Percentiles rank a stretch among this genome's conserved stretches.
phyloP scores from a whole-genome alignment of 2,113 vertebrate species.

The Xiphophorus couchianus region DNA sequence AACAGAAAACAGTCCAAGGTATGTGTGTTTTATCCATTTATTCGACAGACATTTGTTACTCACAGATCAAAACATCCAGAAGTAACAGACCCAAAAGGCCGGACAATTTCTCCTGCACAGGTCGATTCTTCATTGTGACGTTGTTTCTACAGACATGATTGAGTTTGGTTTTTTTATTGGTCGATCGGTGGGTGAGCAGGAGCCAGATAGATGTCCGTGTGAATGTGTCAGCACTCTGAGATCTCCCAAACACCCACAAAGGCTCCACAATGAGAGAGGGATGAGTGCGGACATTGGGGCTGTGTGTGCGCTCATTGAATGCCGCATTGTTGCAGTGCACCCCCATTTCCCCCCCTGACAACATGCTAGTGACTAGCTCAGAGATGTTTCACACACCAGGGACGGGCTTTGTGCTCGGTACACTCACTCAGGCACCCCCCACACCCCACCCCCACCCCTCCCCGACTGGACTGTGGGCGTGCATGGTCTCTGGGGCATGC shows the following conservation, averaged over 20 bases:
- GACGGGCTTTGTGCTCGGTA: conserved; percentile 53
- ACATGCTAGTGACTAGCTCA: conserved; percentile 68
- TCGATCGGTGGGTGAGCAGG: conserved; percentile 68
- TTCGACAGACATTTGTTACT: neutral
- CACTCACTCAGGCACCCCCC: conserved; percentile 15
- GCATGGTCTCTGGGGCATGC: conserved; percentile 35
- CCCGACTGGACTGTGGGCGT: conserved; percentile 31
- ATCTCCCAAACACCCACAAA: conserved; percentile 77
- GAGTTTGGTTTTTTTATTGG: conserved; percentile 51
- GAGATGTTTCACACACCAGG: conserved; percentile 66
- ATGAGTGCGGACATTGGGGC: conserved; percentile 76
- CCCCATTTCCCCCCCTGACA: conserved; percentile 67
- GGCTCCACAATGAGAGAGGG: conserved; percentile 77
- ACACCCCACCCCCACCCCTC: neutral
- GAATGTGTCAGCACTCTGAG: conserved; percentile 74
- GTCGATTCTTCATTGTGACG: conserved; percentile 21
- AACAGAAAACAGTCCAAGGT: conserved; percentile 83
- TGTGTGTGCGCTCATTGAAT: conserved; percentile 74
- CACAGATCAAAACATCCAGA: conserved; percentile 9
- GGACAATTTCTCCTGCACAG: conserved; percentile 18
- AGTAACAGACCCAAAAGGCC: conserved; percentile 2
- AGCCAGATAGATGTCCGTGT: conserved; percentile 73
- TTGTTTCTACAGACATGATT: conserved; percentile 59
- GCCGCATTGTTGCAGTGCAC: conserved; percentile 78
- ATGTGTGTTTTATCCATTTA: conserved; percentile 50